These are phyloP conservation scores for Semibalanus balanoides DNA, from an alignment of 1,140 invertebrate species.

Conservation along the genomic window DNA sequence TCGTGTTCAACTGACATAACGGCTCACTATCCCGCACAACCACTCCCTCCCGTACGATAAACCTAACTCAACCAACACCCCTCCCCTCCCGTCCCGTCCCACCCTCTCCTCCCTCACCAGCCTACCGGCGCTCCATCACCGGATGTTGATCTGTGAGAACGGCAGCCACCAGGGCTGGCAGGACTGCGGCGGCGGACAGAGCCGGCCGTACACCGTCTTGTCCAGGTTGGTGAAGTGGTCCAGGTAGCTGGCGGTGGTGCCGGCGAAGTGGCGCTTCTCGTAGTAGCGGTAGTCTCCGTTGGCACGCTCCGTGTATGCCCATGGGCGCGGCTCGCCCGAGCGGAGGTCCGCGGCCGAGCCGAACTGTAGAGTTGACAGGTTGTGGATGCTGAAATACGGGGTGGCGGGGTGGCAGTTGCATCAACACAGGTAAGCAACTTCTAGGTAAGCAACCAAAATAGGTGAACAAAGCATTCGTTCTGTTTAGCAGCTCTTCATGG, in stretches of 20 bases:
- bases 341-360: not conserved
- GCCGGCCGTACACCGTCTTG: not conserved
- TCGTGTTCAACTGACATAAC: too few species aligned
- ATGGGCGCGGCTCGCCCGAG: not conserved
- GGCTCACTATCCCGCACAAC: too few species aligned
- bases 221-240: not conserved
- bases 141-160: conserved; percentile 12
- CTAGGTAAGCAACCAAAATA: too few species aligned
- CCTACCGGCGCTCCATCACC: not conserved
- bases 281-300: not conserved
- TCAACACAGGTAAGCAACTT: too few species aligned
- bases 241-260: not conserved
- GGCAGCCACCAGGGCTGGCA: not conserved
- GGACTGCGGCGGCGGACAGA: not conserved
- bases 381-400: not conserved
- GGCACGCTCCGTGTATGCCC: not conserved
- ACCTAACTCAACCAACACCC: too few species aligned
- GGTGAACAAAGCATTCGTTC: too few species aligned
- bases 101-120: too few species aligned
- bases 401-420: too few species aligned
- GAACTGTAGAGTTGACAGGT: not conserved
- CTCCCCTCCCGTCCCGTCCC: too few species aligned
- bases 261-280: not conserved
- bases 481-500: too few species aligned
- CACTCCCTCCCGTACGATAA: too few species aligned